Evolutionary conservation across 2,113 vertebrate species (phyloP).

Genomic region (Entomyzon cyanotis): DNA sequence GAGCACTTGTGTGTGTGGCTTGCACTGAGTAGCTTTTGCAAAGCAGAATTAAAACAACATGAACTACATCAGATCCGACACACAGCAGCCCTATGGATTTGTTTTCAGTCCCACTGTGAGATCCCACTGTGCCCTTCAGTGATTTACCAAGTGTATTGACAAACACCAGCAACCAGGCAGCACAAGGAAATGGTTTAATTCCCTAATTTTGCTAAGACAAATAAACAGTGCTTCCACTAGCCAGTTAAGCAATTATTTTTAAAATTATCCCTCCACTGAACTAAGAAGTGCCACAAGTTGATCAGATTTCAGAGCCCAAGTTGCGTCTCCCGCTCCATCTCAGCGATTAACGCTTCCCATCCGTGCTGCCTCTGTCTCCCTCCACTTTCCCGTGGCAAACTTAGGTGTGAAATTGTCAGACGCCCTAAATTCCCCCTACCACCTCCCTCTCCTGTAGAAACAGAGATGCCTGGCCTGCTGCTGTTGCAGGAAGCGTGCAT

Average conservation of each 20-base stretch:
- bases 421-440: neutral
- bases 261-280: neutral
- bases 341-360: neutral
- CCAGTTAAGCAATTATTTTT: neutral
- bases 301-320: neutral
- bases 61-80: neutral
- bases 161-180: neutral
- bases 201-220: neutral
- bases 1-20: neutral
- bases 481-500: slow-evolving; percentile 15
- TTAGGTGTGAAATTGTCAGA: neutral
- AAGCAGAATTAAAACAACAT: neutral
- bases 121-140: neutral
- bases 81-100: neutral
- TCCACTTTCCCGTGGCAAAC: neutral
- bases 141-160: neutral
- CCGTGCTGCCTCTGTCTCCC: neutral
- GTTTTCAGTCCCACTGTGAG: neutral
- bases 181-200: neutral
- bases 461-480: slow-evolving; percentile 49
- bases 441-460: neutral
- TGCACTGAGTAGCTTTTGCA: neutral
- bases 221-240: neutral
- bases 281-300: slow-evolving; percentile 12
- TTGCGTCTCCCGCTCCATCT: neutral